These are phyloP conservation scores for Aleiodes sp. DNA, from an alignment of 1,140 invertebrate species.

Conservation along the genomic window DNA sequence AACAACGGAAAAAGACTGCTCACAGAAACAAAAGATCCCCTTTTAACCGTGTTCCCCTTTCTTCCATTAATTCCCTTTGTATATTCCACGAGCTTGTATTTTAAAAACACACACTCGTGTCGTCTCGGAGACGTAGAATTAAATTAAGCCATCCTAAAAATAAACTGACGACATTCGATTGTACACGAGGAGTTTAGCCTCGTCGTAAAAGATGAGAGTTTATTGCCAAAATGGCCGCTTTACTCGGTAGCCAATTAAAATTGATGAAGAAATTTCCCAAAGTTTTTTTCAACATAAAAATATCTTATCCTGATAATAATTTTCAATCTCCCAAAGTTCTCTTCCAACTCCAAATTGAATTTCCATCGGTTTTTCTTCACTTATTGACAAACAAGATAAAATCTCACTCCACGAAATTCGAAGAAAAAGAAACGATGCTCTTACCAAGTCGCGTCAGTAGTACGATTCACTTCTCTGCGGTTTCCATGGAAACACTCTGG, in stretches of 20 bases:
- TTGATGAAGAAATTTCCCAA: too few species aligned
- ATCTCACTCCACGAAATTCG: neutral
- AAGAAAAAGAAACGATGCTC: slow-evolving; percentile 44
- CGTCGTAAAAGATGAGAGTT: slow-evolving; percentile 56
- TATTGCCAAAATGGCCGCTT: slow-evolving; percentile 49
- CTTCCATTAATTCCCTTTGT: slow-evolving; percentile 4
- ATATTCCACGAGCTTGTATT: slow-evolving; percentile 14
- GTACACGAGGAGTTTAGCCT: slow-evolving; percentile 31
- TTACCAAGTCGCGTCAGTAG: slow-evolving; percentile 45
- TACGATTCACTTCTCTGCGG: slow-evolving; percentile 59
- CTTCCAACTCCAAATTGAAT: too few species aligned
- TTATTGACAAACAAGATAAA: slow-evolving; percentile 12
- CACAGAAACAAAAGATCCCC: neutral
- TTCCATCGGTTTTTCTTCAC: neutral
- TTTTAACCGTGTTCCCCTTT: neutral
- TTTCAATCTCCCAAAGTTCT: too few species aligned
- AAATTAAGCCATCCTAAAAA: slow-evolving; percentile 49
- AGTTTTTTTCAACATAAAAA: too few species aligned
- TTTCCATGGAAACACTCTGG: slow-evolving; percentile 64
- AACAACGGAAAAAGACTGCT: neutral
- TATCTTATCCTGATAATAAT: too few species aligned
- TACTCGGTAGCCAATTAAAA: too few species aligned
- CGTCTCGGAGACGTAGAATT: slow-evolving; percentile 41
- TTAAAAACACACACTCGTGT: slow-evolving; percentile 6
- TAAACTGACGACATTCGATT: slow-evolving; percentile 56